These are phyloP conservation scores for Strigops habroptila DNA, from an alignment of 2,113 vertebrate species.

Conservation along the genomic window DNA sequence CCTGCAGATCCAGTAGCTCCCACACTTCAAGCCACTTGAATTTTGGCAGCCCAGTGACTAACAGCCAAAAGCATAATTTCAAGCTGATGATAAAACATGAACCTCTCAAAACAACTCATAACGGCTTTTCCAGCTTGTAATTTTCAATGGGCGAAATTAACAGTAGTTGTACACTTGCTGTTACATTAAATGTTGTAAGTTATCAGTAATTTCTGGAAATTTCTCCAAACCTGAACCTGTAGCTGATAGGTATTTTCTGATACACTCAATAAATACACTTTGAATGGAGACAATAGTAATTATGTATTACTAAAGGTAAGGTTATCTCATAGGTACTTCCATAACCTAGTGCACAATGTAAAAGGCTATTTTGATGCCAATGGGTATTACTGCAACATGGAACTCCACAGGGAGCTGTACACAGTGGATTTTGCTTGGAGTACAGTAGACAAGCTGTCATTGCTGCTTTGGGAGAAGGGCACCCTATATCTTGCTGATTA, in stretches of 20 bases:
- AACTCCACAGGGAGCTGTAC: constrained; percentile 22
- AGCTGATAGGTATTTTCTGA: neutral
- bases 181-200: neutral
- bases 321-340: neutral
- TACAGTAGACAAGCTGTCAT: constrained; percentile 29
- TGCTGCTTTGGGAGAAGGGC: constrained; percentile 7
- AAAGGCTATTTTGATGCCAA: neutral
- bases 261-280: neutral
- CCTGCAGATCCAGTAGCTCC: constrained; percentile 36
- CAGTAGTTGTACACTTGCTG: neutral
- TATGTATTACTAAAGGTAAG: neutral
- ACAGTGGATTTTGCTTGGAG: constrained; percentile 16
- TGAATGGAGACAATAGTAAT: neutral
- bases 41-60: constrained; percentile 52
- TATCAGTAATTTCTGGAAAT: constrained; percentile 37
- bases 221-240: constrained; percentile 25
- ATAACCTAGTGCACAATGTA: neutral
- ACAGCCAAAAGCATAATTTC: constrained; percentile 31
- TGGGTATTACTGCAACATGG: neutral
- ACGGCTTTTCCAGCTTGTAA: constrained; percentile 44
- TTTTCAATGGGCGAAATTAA: constrained; percentile 1
- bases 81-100: constrained; percentile 37
- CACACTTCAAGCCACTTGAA: constrained; percentile 37
- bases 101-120: constrained; percentile 49
- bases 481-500: constrained; percentile 44